Evolutionary conservation across 2,888 invertebrate genomes (phyloP), one percentile per base, ranked within the genome.

Genomic region (Carcina quercana): DNA sequence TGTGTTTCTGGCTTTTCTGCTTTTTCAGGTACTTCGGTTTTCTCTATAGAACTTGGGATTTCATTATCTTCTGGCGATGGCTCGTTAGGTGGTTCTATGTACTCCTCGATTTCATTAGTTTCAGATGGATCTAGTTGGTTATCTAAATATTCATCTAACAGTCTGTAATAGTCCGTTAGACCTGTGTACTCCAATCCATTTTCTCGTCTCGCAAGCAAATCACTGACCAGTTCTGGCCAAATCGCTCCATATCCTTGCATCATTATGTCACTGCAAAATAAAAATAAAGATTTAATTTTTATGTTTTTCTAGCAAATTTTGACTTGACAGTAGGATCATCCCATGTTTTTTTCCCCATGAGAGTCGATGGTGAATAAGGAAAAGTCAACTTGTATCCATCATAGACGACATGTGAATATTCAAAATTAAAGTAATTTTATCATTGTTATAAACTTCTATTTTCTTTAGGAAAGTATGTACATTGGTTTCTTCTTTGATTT

Each of bases 121-220:
- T 62, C 66, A 3, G 57, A 28, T 12, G 78, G 79, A 22, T 83
- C 79, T 32, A 83, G 51, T 39, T 86, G 85, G 17, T 63, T 71
- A 17, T 85, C 82, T 41, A 87, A 64, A 58, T 87, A 87, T 40
- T 85, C 80, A 41, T 85, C 84, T 35, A 88, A 50, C 1, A 86
- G 74, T 45, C 74, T 68, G 46, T 87, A 89, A 48, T 87, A 87
- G 36, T 86, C 80, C 5, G 86, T 72, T 0, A 88, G 50, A 1
- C 82, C 74, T n/a, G 72, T 75, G 13, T 83, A 72, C 43, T 85
- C 79, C 6, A 87, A 52, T 2, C 80, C 79, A 22, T 84, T 70
- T 59, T 83, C 83, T 43, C 60, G 72, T 58, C 63, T 80, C 13
- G 70, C 76, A 24, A 85, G 66, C 32, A 85, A 51, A 41, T 85